Conservation (phyloP, 2,113 vertebrate genomes). For the Catharus minimus region DNA sequence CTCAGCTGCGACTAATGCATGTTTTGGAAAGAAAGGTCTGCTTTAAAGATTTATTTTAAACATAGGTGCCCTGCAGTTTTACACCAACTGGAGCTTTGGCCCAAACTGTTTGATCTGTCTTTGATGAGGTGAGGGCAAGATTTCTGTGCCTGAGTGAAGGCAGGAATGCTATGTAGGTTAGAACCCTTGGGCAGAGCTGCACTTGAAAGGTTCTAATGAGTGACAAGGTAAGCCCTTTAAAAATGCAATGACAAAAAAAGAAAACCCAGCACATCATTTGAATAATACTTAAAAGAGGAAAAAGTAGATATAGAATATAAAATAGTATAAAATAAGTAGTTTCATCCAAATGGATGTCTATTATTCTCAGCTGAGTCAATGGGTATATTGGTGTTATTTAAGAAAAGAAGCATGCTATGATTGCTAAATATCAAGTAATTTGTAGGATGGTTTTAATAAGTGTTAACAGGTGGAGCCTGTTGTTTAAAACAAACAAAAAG, state of each 20-base stretch:
- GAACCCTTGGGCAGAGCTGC: slow-evolving; percentile 33
- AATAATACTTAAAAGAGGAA: background rate
- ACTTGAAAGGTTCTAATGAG: slow-evolving; percentile 1
- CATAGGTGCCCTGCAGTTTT: background rate
- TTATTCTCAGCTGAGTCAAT: background rate
- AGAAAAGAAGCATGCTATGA: background rate
- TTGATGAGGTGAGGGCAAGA: background rate
- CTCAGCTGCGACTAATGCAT: background rate
- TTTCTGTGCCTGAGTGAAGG: background rate
- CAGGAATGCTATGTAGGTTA: slow-evolving; percentile 15
- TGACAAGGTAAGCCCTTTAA: slow-evolving; percentile 30
- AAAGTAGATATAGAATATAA: background rate
- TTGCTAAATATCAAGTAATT: background rate
- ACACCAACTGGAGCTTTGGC: background rate
- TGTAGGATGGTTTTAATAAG: background rate
- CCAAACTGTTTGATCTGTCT: background rate
- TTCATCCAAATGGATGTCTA: background rate
- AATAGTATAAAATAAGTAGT: background rate
- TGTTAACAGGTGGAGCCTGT: background rate
- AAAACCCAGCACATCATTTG: background rate
- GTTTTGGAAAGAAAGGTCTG: background rate
- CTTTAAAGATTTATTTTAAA: background rate
- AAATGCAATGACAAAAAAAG: background rate
- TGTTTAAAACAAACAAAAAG: background rate
- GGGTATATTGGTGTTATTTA: background rate